Percentiles rank a stretch among this genome's conserved stretches.
These are phyloP conservation scores for Xyrichtys novacula DNA, from an alignment of 2,797 vertebrate genomes.

Conservation along the genomic window DNA sequence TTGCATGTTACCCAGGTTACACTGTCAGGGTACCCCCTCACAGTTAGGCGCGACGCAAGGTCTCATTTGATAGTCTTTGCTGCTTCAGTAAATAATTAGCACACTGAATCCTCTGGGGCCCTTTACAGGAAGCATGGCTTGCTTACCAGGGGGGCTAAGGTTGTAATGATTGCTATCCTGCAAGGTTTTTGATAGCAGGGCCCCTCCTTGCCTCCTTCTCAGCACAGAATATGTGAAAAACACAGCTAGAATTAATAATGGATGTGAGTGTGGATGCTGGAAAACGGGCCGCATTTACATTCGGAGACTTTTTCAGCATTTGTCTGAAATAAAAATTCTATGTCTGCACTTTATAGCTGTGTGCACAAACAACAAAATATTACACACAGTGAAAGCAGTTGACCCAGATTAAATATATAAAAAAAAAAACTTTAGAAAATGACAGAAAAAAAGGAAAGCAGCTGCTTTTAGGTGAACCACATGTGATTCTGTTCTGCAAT, in stretches of 20 bases:
- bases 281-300: constrained; percentile 36
- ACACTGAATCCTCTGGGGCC: constrained; percentile 74
- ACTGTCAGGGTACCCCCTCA: constrained; percentile 78
- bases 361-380: background rate
- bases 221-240: constrained; percentile 27
- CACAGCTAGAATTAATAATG: constrained; percentile 33
- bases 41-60: constrained; percentile 73
- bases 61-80: constrained; percentile 84
- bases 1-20: constrained; percentile 85
- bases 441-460: constrained; percentile 7
- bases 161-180: constrained; percentile 80
- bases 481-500: constrained; percentile 7
- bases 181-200: constrained; percentile 66
- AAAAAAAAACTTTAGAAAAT: background rate
- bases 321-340: constrained; percentile 27
- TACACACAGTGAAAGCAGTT: background rate
- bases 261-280: constrained; percentile 31
- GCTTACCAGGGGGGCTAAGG: constrained; percentile 73
- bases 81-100: constrained; percentile 88
- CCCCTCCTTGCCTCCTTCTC: constrained; percentile 26
- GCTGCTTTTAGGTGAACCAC: constrained; percentile 17
- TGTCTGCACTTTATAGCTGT: background rate
- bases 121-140: constrained; percentile 81
- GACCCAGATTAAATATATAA: too few species aligned
- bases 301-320: constrained; percentile 32